Percentiles rank a stretch among this genome's conserved stretches.
phyloP scores from a whole-genome alignment of 1,140 invertebrate genomes.

The Drosophila neocordata region DNA sequence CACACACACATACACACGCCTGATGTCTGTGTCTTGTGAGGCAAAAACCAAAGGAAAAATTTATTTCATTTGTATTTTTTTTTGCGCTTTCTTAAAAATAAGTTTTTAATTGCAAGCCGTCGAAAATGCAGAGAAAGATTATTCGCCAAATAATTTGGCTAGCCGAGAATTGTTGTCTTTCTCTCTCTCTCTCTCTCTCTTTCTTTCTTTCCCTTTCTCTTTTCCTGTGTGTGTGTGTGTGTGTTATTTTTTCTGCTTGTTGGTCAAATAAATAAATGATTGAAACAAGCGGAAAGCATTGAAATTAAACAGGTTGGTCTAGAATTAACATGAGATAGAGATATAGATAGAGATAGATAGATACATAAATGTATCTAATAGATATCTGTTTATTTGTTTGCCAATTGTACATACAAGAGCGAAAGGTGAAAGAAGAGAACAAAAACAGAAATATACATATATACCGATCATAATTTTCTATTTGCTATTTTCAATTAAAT shows the following conservation, averaged over 20 bases:
- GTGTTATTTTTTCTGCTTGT: slow-evolving; percentile 35
- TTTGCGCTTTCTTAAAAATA: slow-evolving; percentile 74
- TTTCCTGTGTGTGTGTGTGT: background rate
- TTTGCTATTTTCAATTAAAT: slow-evolving; percentile 76
- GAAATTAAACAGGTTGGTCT: slow-evolving; percentile 77
- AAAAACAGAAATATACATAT: background rate
- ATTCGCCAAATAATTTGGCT: slow-evolving; percentile 82
- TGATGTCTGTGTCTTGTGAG: slow-evolving; percentile 4
- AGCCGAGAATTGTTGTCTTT: slow-evolving; percentile 26
- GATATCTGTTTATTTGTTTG: slow-evolving; percentile 70
- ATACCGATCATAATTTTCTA: slow-evolving; percentile 62
- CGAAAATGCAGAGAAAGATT: slow-evolving; percentile 68
- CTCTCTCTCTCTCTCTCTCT: slow-evolving; percentile 3
- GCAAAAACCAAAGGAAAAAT: slow-evolving; percentile 2
- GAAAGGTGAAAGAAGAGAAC: slow-evolving; percentile 2
- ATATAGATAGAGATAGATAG: too few species aligned
- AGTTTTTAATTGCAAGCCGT: slow-evolving; percentile 78
- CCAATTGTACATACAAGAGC: slow-evolving; percentile 39
- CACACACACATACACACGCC: slow-evolving; percentile 9
- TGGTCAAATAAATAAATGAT: slow-evolving; percentile 73
- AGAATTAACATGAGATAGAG: slow-evolving; percentile 42
- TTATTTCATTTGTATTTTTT: slow-evolving; percentile 30
- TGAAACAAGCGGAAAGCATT: slow-evolving; percentile 67
- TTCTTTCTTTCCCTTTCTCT: background rate
- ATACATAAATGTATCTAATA: background rate